phyloP scores from a whole-genome alignment of 2,113 vertebrate genomes.

The Rhagologus leucostigma region DNA sequence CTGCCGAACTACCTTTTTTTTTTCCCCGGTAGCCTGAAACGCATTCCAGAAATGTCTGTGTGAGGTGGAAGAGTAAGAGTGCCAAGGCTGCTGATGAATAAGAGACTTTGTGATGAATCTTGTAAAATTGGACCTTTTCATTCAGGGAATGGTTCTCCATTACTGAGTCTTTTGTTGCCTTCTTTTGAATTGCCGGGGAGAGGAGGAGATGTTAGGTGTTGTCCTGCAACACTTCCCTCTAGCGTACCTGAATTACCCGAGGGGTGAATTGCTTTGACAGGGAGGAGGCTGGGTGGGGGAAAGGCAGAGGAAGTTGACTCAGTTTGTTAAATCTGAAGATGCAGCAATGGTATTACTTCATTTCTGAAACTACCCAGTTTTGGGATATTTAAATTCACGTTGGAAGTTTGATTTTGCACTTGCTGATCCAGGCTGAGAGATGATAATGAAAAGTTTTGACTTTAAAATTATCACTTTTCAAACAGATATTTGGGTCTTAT shows the following conservation, averaged over 20 bases:
- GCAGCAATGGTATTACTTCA: background rate
- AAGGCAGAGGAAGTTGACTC: background rate
- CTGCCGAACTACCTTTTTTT: background rate
- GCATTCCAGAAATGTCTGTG: constrained; percentile 32
- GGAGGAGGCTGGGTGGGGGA: too few relatives aligned
- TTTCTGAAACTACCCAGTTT: background rate
- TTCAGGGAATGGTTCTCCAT: background rate
- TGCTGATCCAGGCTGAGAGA: background rate
- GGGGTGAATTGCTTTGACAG: background rate
- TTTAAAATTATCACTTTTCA: background rate
- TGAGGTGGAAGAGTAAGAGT: background rate
- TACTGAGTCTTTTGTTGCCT: constrained; percentile 13
- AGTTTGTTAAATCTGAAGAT: background rate
- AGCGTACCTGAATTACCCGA: background rate
- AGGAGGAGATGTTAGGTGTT: background rate
- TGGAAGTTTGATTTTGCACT: background rate
- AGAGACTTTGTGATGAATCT: constrained; percentile 26
- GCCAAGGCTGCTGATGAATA: constrained; percentile 14
- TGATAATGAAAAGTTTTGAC: background rate
- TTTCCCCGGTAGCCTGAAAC: background rate
- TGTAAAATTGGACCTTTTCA: constrained; percentile 41
- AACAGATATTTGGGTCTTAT: background rate
- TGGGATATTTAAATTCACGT: background rate
- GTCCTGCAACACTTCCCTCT: background rate
- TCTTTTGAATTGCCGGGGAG: background rate